These are phyloP conservation scores for Craniophora ligustri DNA, from an alignment of 2,888 invertebrate species.

Conservation along the genomic window DNA sequence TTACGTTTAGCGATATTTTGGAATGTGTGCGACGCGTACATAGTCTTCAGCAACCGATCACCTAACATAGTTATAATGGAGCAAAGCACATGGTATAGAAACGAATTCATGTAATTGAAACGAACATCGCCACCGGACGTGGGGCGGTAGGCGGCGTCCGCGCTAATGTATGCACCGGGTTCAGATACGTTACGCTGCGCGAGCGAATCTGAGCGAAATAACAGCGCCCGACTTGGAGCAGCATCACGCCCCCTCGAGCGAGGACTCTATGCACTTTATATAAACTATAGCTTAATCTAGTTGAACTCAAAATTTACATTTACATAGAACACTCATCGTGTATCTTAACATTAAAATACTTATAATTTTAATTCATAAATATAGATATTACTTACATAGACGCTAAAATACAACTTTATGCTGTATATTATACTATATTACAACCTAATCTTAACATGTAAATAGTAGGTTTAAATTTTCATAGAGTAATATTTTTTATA, in stretches of 20 bases:
- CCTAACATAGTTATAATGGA: slow-evolving; percentile 56
- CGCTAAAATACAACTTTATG: slow-evolving; percentile 77
- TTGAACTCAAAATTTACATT: slow-evolving; percentile 85
- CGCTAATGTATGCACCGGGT: slow-evolving; percentile 43
- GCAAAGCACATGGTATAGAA: slow-evolving; percentile 56
- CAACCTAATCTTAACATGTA: slow-evolving; percentile 80
- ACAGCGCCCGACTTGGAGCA: slow-evolving; percentile 68
- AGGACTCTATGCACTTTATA: slow-evolving; percentile 56
- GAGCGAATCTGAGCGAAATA: slow-evolving; percentile 83
- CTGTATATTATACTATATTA: slow-evolving; percentile 72
- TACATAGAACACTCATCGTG: slow-evolving; percentile 83
- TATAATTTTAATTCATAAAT: slow-evolving; percentile 83
- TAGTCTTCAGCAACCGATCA: slow-evolving; percentile 61
- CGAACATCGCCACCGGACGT: slow-evolving; percentile 32
- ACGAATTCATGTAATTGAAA: slow-evolving; percentile 46
- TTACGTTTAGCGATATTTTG: slow-evolving; percentile 82
- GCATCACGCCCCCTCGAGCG: slow-evolving; percentile 41
- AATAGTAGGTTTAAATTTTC: slow-evolving; percentile 80
- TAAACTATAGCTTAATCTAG: slow-evolving; percentile 71
- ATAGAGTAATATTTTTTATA: slow-evolving; percentile 71
- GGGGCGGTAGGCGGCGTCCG: slow-evolving; percentile 16
- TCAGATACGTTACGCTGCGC: slow-evolving; percentile 61
- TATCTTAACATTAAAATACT: slow-evolving; percentile 81
- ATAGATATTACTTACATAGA: slow-evolving; percentile 82
- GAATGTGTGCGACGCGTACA: slow-evolving; percentile 85